phyloP scores from a whole-genome alignment of 2,888 invertebrate genomes.

The Cryptus viduatorius region DNA sequence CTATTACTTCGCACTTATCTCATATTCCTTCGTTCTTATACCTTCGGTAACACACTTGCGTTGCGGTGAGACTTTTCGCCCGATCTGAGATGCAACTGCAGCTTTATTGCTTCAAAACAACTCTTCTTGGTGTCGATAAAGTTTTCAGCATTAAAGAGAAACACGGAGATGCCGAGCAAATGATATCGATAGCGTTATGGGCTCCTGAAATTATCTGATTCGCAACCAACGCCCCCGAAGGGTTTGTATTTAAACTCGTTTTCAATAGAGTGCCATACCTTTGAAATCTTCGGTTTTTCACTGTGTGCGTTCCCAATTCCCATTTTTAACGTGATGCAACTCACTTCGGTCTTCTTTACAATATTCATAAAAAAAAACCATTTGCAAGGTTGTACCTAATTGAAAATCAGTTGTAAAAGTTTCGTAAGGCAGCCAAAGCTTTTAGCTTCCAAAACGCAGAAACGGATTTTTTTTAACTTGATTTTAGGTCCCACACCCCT shows the following conservation, averaged over 20 bases:
- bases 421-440: too few relatives aligned
- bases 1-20: constrained; percentile 76
- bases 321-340: too few relatives aligned
- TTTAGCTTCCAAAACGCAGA: too few relatives aligned
- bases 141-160: constrained; percentile 19
- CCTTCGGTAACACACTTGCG: not conserved
- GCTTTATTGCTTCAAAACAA: constrained; percentile 14
- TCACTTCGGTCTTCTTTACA: too few relatives aligned
- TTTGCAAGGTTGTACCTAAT: too few relatives aligned
- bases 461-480: too few relatives aligned
- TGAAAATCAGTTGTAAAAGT: too few relatives aligned
- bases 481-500: too few relatives aligned
- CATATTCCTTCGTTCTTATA: constrained; percentile 61
- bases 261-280: too few relatives aligned
- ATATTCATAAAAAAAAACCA: too few relatives aligned
- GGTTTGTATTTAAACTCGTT: not conserved
- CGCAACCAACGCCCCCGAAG: constrained; percentile 64
- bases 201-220: constrained; percentile 79
- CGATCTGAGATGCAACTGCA: not conserved
- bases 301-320: too few relatives aligned
- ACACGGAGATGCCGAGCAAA: constrained; percentile 13
- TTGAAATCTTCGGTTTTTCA: not conserved
- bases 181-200: constrained; percentile 76
- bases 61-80: not conserved
- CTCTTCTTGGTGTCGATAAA: constrained; percentile 19